Evolutionary conservation across 2,888 invertebrate genomes (phyloP).

Genomic region (Portevinia maculata): DNA sequence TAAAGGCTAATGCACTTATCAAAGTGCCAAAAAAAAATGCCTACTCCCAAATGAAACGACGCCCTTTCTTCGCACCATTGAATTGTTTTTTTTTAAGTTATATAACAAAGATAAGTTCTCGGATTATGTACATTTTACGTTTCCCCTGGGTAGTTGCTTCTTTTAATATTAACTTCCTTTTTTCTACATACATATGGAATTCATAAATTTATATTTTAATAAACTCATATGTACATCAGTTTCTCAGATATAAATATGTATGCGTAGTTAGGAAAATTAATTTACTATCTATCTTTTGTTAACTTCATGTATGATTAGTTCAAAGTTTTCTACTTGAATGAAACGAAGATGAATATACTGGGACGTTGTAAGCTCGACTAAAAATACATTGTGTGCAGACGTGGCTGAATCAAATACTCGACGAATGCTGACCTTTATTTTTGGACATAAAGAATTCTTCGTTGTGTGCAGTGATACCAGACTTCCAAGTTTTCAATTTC

Average conservation of each 20-base stretch:
- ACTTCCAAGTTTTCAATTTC: not conserved
- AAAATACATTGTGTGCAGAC: constrained; percentile 14
- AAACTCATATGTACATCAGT: constrained; percentile 69
- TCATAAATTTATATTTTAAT: constrained; percentile 50
- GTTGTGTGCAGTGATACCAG: constrained; percentile 68
- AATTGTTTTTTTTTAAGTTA: constrained; percentile 17
- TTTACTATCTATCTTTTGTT: constrained; percentile 49
- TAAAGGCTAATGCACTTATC: constrained; percentile 1
- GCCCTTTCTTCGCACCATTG: constrained; percentile 42
- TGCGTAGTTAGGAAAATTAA: constrained; percentile 44
- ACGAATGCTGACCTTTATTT: constrained; percentile 55
- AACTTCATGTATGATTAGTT: constrained; percentile 78
- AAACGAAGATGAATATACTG: constrained; percentile 66
- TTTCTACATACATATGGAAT: constrained; percentile 50
- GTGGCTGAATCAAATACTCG: constrained; percentile 64
- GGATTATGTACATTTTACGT: constrained; percentile 41
- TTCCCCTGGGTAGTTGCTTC: constrained; percentile 16
- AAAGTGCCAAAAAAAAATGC: not conserved
- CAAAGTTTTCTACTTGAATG: constrained; percentile 82
- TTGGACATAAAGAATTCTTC: too few species aligned
- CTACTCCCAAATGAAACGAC: constrained; percentile 18
- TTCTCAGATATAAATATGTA: constrained; percentile 33
- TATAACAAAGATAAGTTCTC: constrained; percentile 18
- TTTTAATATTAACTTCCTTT: constrained; percentile 31
- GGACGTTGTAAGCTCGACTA: constrained; percentile 45